These are phyloP conservation scores for Cheilosia vernalis DNA, from an alignment of 2,888 invertebrate species.

Conservation along the genomic window DNA sequence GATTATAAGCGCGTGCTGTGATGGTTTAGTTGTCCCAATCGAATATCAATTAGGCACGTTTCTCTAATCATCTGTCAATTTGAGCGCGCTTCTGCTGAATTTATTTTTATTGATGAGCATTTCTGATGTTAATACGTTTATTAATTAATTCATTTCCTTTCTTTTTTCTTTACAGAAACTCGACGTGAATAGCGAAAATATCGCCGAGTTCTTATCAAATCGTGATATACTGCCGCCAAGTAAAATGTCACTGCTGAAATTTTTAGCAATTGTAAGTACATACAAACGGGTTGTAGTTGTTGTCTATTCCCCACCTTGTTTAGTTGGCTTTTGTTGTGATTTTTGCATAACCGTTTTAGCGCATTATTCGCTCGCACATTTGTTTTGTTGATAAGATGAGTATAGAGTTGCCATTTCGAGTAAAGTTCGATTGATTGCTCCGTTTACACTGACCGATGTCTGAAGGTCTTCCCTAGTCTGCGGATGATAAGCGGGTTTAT, in stretches of 20 bases:
- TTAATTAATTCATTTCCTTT: constrained; percentile 44
- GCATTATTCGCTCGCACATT: background rate
- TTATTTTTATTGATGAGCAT: constrained; percentile 4
- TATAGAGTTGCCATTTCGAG: constrained; percentile 12
- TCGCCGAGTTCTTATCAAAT: constrained; percentile 80
- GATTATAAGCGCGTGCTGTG: background rate
- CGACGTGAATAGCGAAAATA: constrained; percentile 79
- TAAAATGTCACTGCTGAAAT: constrained; percentile 86
- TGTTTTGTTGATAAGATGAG: constrained; percentile 19
- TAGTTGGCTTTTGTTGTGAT: background rate
- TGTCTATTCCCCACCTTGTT: too few relatives aligned
- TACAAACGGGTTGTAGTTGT: too few relatives aligned
- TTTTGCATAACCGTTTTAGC: background rate
- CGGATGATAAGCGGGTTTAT: constrained; percentile 17
- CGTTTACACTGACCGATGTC: constrained; percentile 42
- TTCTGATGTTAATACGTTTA: background rate
- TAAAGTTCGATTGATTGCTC: background rate
- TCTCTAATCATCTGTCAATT: constrained; percentile 1
- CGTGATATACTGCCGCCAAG: constrained; percentile 79
- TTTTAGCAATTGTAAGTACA: constrained; percentile 91
- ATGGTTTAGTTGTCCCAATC: constrained; percentile 2
- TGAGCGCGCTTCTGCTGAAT: background rate
- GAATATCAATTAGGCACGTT: constrained; percentile 13
- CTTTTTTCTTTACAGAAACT: constrained; percentile 78
- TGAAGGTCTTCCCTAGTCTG: constrained; percentile 37